Base-by-base conservation (phyloP, 2,888 invertebrate genomes). In the Leptogaster cylindrica region DNA sequence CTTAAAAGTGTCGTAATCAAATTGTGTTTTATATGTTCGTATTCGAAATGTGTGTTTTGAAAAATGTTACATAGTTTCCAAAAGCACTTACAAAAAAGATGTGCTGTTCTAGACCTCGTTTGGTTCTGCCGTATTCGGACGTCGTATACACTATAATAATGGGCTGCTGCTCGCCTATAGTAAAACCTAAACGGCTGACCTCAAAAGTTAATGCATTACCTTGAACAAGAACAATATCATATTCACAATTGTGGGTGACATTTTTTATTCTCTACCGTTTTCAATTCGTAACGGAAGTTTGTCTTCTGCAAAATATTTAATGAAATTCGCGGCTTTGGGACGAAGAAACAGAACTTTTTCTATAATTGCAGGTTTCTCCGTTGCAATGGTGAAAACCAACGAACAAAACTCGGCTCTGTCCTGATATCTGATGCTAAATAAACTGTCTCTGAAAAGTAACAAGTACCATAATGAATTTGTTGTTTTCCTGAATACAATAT, bases 281-380 rank as follows among this genome's bases (percentile, higher is more conserved):
- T 23, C 3, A 20, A 76, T 66, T 12, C 70, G 67, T 55, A 75
- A 69, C 0, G 79, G 79, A 28, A 78, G 70, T 0, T 68, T 72
- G 2, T 71, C 68, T 48, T 76, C 75, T 51, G 76, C 70, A 0
- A 78, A 74, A 71, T 78, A 78, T 36, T 74, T 75, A 66, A 79
- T 75, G 16, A 75, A 73, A 7, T 75, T 74, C 14, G 10, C n/a
- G 5, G n/a, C 4, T 12, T 36, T 14, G 2, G 75, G 73, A 71
- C 77, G 75, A 16, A 79, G 75, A 61, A 79, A 75, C 2, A 78
- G 76, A 28, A 79, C 74, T 70, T 77, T 78, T 27, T 78, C 76
- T 39, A 79, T 75, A 2, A 76, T 36, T 44, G 79, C 33, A 68
- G 76, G 68, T 5, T 70, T 65, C 0, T 67, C 10, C 0, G 77